Conservation (phyloP, 2,113 vertebrate species). For the Microcebus murinus region DNA sequence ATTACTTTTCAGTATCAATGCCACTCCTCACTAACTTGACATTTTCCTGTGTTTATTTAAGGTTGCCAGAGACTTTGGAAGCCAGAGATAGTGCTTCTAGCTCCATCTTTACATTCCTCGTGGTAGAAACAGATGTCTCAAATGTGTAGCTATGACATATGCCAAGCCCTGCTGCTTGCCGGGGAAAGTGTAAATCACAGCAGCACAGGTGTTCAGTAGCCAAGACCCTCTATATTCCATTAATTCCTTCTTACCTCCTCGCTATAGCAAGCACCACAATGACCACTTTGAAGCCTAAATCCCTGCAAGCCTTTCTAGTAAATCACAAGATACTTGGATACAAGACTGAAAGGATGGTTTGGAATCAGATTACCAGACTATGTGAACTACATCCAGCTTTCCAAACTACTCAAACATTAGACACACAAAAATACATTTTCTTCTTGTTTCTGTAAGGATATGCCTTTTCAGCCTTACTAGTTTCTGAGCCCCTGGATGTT, state of each 20-base stretch:
- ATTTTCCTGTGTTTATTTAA: background rate
- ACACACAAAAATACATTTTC: background rate
- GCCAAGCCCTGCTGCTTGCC: background rate
- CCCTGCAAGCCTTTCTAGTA: background rate
- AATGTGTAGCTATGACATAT: background rate
- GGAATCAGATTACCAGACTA: background rate
- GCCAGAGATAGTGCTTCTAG: background rate
- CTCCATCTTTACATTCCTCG: background rate
- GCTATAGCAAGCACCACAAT: background rate
- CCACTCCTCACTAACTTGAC: background rate
- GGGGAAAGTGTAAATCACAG: background rate
- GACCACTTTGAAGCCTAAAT: background rate
- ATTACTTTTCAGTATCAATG: background rate
- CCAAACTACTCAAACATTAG: background rate
- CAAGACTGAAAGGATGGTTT: background rate
- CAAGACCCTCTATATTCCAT: background rate
- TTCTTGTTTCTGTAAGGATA: background rate
- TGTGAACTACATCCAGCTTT: background rate
- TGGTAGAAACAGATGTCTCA: background rate
- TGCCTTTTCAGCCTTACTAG: background rate
- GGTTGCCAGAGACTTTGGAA: background rate
- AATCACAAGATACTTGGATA: background rate
- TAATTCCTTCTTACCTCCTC: background rate
- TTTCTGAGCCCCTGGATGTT: background rate
- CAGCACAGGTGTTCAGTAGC: background rate